phyloP scores from a whole-genome alignment of 2,113 vertebrate species.

The Cervus canadensis region DNA sequence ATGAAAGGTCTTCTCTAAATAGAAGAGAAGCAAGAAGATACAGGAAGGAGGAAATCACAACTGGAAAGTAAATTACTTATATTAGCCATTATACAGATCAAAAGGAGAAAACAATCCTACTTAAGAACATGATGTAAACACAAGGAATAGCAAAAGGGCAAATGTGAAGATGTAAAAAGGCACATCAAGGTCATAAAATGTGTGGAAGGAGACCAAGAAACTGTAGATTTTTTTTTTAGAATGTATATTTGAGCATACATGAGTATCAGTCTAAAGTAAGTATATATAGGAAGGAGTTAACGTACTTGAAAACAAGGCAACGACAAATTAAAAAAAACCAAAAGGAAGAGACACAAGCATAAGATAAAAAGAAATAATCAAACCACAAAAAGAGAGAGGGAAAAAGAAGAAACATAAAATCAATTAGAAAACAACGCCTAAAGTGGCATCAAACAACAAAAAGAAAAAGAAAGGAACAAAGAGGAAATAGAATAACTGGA shows the following conservation, averaged over 20 bases:
- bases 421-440: not conserved
- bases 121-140: not conserved
- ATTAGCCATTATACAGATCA: not conserved
- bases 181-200: not conserved
- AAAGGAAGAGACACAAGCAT: not conserved
- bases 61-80: too few species aligned
- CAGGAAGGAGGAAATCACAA: too few species aligned
- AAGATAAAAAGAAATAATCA: not conserved
- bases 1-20: too few species aligned
- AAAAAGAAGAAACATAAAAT: not conserved
- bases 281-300: not conserved
- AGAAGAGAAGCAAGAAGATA: too few species aligned
- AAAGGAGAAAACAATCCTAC: not conserved
- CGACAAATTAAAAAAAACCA: not conserved
- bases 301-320: not conserved
- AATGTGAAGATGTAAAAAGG: not conserved
- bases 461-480: not conserved
- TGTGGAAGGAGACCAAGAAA: not conserved
- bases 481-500: not conserved
- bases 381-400: not conserved
- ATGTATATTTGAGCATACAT: not conserved
- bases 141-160: not conserved
- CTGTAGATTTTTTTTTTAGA: not conserved
- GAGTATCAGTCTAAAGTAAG: not conserved
- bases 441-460: not conserved